Evolutionary conservation across 53 echinoderm and acorn worm genomes (phyloP), one percentile per base, ranked within the genome.

Genomic region (Echinometra lucunter): DNA sequence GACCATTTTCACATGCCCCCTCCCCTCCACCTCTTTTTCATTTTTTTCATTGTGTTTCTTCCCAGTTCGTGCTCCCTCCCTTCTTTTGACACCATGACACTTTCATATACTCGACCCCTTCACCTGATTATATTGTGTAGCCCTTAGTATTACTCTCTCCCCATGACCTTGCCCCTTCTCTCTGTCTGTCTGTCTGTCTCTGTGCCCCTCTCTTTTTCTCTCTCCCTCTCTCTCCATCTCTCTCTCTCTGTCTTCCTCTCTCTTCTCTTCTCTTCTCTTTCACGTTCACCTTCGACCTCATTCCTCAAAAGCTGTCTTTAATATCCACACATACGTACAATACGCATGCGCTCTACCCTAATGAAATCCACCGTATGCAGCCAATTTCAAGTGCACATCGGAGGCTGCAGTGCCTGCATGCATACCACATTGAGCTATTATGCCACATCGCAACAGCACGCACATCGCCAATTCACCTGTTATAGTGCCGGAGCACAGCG

Each of bases 331-430:
- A 69, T 19, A 78, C 78, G 42, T 7, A 78, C 78, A 42, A 78
- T 7, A 78, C 78, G 78, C 78, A 78, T 78, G 78, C 78, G 78
- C 78, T 17, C 18, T 78, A 21, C 78, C 38, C 78, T 78, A 78
- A 78, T 38, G 6, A 19, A 40, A 75, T 75, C 18, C 38, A 42
- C 40, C 21, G 6, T 21, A 19, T 34, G 40, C 38, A 42, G 42
- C 74, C 23, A 56, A 7, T 56, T 56, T 63, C 4, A 18, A 72
- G 72, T 40, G 21, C 35, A 19, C 78, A 78, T 38, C 42, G 32
- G 6, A 15, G 69, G 69, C 9, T 28, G 69, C 32, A 15, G 15
- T 12, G 34, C 10, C 7, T 69, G 34, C 34, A 34, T 69, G 34
- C 69, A 69, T 12, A 34, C 6, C 63, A 63, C 63, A 63, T 63